Evolutionary conservation across 2,113 vertebrate genomes (phyloP).

Genomic region (Mixornis gularis): DNA sequence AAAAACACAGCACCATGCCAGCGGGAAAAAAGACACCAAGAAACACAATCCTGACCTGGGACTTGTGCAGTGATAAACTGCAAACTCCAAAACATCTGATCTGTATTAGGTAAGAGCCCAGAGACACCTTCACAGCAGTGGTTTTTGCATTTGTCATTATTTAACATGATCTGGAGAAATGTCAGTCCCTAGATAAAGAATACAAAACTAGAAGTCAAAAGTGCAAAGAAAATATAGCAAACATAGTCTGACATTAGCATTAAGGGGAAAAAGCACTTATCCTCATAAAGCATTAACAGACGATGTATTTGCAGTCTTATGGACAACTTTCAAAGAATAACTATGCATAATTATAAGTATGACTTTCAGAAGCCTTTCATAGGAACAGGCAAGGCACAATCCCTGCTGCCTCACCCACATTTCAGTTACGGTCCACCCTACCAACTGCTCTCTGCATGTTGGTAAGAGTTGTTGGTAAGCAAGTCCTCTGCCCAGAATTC

Average conservation of each 20-base stretch:
- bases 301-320: neutral
- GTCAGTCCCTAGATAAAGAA: neutral
- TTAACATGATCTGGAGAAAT: neutral
- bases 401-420: neutral
- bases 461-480: accelerated
- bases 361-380: neutral
- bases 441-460: neutral
- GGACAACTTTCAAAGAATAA: neutral
- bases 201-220: neutral
- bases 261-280: neutral
- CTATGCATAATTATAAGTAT: neutral
- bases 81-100: neutral
- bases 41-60: neutral
- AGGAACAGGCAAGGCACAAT: neutral
- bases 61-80: neutral
- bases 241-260: neutral
- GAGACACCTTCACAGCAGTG: neutral
- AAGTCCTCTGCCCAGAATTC: neutral
- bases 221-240: neutral
- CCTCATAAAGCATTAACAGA: neutral
- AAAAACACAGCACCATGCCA: neutral
- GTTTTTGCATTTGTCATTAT: neutral
- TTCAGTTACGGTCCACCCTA: neutral
- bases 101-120: neutral
- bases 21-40: neutral